phyloP scores from a whole-genome alignment of 2,113 vertebrate species.

The Jacana jacana region DNA sequence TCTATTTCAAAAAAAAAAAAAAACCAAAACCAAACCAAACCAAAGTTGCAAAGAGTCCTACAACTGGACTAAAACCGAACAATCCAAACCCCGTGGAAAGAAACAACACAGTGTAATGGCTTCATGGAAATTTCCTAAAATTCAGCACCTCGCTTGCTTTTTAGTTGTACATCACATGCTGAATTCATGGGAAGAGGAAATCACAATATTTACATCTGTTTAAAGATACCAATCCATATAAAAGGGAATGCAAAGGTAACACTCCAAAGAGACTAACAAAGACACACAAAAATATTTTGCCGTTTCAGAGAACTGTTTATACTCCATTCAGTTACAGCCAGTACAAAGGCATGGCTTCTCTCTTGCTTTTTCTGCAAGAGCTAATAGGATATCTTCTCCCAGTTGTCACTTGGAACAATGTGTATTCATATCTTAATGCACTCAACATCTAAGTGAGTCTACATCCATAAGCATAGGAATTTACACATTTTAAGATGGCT shows the following conservation, averaged over 20 bases:
- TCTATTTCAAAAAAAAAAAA: neutral
- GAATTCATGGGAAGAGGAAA: slow-evolving; percentile 58
- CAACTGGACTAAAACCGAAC: slow-evolving; percentile 12
- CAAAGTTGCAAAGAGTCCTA: neutral
- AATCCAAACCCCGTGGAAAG: slow-evolving; percentile 13
- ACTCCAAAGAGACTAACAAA: slow-evolving; percentile 58
- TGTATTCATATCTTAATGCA: slow-evolving; percentile 33
- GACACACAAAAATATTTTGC: slow-evolving; percentile 67
- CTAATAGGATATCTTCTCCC: slow-evolving; percentile 57
- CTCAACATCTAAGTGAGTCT: slow-evolving; percentile 59
- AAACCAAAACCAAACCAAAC: too few relatives aligned
- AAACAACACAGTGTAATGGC: neutral
- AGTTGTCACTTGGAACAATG: slow-evolving; percentile 51
- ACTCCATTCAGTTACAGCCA: slow-evolving; percentile 37
- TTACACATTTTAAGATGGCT: slow-evolving; percentile 38
- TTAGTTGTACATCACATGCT: slow-evolving; percentile 40
- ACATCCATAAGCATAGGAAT: slow-evolving; percentile 48
- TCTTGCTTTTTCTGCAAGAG: slow-evolving; percentile 28
- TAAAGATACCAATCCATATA: slow-evolving; percentile 54
- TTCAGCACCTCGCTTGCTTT: slow-evolving; percentile 36
- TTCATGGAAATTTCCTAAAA: slow-evolving; percentile 48
- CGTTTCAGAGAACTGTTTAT: slow-evolving; percentile 49
- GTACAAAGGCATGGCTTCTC: slow-evolving; percentile 54
- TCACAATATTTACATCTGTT: slow-evolving; percentile 51
- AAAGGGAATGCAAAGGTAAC: slow-evolving; percentile 61